phyloP scores from a whole-genome alignment of 1,140 invertebrate genomes.

The Tribolium castaneum region DNA sequence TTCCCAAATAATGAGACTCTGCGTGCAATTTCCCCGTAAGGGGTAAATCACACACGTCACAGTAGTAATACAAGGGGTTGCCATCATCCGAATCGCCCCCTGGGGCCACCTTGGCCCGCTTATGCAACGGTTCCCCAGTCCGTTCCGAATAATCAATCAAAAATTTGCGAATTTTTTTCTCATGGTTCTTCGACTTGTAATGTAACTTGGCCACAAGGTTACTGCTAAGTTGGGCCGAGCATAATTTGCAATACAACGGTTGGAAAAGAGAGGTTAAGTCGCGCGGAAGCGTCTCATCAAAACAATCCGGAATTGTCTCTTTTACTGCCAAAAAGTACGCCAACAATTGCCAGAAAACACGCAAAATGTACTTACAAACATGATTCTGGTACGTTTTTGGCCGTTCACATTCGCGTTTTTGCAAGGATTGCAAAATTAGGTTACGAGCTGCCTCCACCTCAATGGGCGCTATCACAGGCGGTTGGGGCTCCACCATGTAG shows the following conservation, averaged over 20 bases:
- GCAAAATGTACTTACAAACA: slow-evolving; percentile 46
- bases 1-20: slow-evolving; percentile 65
- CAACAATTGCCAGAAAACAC: not conserved
- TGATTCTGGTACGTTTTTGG: slow-evolving; percentile 50
- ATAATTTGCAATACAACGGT: slow-evolving; percentile 64
- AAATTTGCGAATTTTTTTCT: slow-evolving; percentile 64
- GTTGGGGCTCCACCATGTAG: slow-evolving; percentile 9
- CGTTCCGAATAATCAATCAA: slow-evolving; percentile 59
- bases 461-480: slow-evolving; percentile 8
- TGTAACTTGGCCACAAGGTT: slow-evolving; percentile 64
- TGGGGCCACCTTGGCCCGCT: slow-evolving; percentile 46
- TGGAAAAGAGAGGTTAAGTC: slow-evolving; percentile 63
- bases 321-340: not conserved
- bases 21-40: slow-evolving; percentile 65
- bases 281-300: slow-evolving; percentile 60
- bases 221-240: slow-evolving; percentile 62
- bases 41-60: slow-evolving; percentile 64
- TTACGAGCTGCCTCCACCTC: slow-evolving; percentile 14
- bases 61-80: slow-evolving; percentile 61
- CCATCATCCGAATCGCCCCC: slow-evolving; percentile 50
- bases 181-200: slow-evolving; percentile 65
- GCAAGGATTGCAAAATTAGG: slow-evolving; percentile 42
- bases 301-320: slow-evolving; percentile 48
- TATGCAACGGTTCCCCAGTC: slow-evolving; percentile 59
- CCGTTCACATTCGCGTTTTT: slow-evolving; percentile 47